Evolutionary conservation across 2,797 vertebrate species (phyloP).

Genomic region (Pseudochirops corinnae): DNA sequence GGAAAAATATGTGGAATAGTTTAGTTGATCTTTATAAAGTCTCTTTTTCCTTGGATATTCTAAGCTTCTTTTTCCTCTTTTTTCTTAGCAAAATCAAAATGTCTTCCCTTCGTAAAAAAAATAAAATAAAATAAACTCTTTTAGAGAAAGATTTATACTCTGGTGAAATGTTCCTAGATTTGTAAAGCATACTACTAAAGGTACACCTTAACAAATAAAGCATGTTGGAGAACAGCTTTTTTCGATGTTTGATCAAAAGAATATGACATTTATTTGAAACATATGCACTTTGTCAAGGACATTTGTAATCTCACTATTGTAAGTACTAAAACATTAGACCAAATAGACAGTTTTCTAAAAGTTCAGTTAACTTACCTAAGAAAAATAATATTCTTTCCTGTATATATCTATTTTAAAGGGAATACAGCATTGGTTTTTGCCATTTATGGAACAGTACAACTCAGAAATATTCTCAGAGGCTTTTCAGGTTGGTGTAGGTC

Average conservation of each 20-base stretch:
- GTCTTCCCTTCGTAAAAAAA: conserved; percentile 29
- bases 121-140: conserved; percentile 12
- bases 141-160: neutral
- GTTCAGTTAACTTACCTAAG: conserved; percentile 9
- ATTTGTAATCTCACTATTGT: conserved; percentile 70
- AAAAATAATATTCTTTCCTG: neutral
- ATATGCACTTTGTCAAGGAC: conserved; percentile 57
- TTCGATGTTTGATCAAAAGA: conserved; percentile 76
- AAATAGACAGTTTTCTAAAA: conserved; percentile 57
- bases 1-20: neutral
- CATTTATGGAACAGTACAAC: conserved; percentile 42
- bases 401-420: conserved; percentile 23
- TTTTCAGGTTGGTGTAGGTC: conserved; percentile 24
- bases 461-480: neutral
- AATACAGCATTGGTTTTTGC: neutral
- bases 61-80: neutral
- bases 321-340: conserved; percentile 63
- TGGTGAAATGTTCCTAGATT: conserved; percentile 21
- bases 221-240: conserved; percentile 57
- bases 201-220: conserved; percentile 75
- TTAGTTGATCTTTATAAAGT: neutral
- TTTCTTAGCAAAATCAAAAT: neutral
- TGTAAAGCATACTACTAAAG: conserved; percentile 66
- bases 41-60: neutral
- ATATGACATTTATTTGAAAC: conserved; percentile 73